Evolutionary conservation across 2,888 invertebrate species (phyloP).

Genomic region (Oeneis ivallda): DNA sequence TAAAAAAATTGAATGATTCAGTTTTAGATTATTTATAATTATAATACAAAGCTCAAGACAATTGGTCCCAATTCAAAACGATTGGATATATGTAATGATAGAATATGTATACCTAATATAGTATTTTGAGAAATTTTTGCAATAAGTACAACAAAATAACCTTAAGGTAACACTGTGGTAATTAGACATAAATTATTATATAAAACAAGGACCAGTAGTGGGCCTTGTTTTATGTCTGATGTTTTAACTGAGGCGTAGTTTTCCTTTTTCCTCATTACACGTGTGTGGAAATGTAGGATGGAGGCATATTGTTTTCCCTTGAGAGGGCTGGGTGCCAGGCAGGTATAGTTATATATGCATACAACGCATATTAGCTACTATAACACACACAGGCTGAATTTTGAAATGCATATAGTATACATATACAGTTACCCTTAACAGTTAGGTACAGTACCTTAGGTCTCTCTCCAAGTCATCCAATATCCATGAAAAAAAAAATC

Average conservation of each 20-base stretch:
- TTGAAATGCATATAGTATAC: not conserved
- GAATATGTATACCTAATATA: too few relatives aligned
- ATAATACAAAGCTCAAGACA: not conserved
- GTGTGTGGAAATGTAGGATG: slow-evolving; percentile 41
- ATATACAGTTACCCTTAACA: too few relatives aligned
- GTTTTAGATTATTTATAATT: too few relatives aligned
- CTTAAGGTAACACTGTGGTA: slow-evolving; percentile 3
- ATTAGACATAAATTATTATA: slow-evolving; percentile 37
- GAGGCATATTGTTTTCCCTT: slow-evolving; percentile 50
- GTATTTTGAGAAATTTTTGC: too few relatives aligned
- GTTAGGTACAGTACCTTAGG: too few relatives aligned
- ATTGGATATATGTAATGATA: not conserved
- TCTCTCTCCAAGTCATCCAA: too few relatives aligned
- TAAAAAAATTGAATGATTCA: too few relatives aligned
- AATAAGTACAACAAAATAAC: slow-evolving; percentile 4
- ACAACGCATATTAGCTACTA: slow-evolving; percentile 61
- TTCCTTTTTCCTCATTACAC: slow-evolving; percentile 40
- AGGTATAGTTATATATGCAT: slow-evolving; percentile 62
- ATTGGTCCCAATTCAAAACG: not conserved
- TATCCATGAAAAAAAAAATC: too few relatives aligned
- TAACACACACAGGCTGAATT: slow-evolving; percentile 31
- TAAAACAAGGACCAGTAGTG: slow-evolving; percentile 32
- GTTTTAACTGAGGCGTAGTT: slow-evolving; percentile 37
- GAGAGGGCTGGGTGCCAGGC: slow-evolving; percentile 59
- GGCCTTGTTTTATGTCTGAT: too few relatives aligned